Conservation (phyloP, 2,888 invertebrate species). For the Ormyrus labotus region DNA sequence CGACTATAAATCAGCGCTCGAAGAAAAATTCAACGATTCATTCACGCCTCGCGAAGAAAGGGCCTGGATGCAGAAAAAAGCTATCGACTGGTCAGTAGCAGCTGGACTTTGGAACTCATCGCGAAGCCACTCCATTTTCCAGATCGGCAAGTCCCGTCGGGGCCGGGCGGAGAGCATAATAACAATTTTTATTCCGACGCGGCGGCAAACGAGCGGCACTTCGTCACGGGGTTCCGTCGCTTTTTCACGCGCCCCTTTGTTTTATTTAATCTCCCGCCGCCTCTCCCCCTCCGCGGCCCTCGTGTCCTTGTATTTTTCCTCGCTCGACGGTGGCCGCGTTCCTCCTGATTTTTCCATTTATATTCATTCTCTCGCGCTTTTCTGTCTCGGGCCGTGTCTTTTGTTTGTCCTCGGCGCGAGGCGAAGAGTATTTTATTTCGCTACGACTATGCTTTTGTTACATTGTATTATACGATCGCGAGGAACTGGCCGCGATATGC, state of each 20-base stretch:
- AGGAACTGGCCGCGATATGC: no score
- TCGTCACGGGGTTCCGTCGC: not conserved
- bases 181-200: conserved; percentile 16
- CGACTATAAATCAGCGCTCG: no score
- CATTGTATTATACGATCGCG: no score
- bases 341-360: conserved; percentile 20
- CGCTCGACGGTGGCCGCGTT: not conserved
- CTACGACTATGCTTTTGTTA: not conserved
- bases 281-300: no score
- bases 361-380: conserved; percentile 15
- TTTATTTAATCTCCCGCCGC: conserved; percentile 13
- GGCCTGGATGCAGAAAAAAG: not conserved
- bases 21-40: conserved; percentile 17
- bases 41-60: not conserved
- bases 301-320: conserved; percentile 2
- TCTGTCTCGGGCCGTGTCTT: not conserved
- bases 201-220: conserved; percentile 11
- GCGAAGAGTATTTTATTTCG: not conserved
- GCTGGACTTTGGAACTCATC: not conserved
- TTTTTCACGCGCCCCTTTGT: not conserved
- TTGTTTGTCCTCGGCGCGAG: not conserved
- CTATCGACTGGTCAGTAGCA: not conserved
- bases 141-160: not conserved
- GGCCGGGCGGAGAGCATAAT: not conserved
- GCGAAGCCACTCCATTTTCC: conserved; percentile 32